Evolutionary conservation across 1,140 invertebrate genomes (phyloP).

Genomic region (Drosophila bifasciata): DNA sequence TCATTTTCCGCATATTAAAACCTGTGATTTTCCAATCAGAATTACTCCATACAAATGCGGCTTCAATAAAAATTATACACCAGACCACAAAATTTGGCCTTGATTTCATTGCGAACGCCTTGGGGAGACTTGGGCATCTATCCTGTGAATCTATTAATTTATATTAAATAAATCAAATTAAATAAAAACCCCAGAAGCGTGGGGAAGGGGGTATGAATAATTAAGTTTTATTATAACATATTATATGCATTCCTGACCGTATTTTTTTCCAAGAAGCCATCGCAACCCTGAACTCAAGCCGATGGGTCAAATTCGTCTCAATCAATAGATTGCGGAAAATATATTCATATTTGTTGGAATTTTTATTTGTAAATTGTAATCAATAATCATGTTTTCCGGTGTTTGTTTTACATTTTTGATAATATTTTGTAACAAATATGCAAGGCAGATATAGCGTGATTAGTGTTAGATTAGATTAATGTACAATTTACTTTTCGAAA

Average conservation of each 20-base stretch:
- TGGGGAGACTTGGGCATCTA: no score
- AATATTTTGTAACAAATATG: conserved; percentile 54
- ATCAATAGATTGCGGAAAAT: conserved; percentile 26
- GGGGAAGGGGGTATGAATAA: conserved; percentile 71
- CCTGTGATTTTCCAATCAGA: conserved; percentile 36
- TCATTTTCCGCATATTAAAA: conserved; percentile 78
- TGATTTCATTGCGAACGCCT: conserved; percentile 59
- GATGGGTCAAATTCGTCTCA: conserved; percentile 48
- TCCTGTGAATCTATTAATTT: conserved; percentile 62
- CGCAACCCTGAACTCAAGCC: not conserved
- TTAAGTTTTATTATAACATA: conserved; percentile 71
- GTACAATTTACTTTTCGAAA: conserved; percentile 3
- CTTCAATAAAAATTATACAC: conserved; percentile 1
- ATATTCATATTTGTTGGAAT: conserved; percentile 69
- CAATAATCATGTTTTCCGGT: conserved; percentile 64
- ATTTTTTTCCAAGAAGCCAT: conserved; percentile 64
- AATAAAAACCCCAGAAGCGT: conserved; percentile 19
- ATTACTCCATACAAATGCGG: not conserved
- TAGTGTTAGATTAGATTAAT: no score
- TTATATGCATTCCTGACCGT: conserved; percentile 65
- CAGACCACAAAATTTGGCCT: conserved; percentile 35
- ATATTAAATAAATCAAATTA: conserved; percentile 55
- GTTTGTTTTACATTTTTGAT: conserved; percentile 50
- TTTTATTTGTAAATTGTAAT: conserved; percentile 77
- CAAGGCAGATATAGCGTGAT: conserved; percentile 13